phyloP scores from a whole-genome alignment of 2,888 invertebrate genomes.

The Crocallis elinguaria region DNA sequence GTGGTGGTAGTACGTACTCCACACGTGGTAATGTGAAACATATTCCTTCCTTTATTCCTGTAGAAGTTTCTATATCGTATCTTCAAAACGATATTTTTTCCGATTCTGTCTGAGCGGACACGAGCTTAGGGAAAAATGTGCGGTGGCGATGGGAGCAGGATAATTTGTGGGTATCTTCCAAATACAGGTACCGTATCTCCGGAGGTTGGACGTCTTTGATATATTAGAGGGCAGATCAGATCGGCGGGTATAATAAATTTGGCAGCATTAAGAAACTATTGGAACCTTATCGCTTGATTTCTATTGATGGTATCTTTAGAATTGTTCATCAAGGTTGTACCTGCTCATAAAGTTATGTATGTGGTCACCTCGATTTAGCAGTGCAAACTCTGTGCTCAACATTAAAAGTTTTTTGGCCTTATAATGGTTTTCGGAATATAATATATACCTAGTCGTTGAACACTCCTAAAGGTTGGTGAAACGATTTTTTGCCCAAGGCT shows the following conservation, averaged over 20 bases:
- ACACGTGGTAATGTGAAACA: no score
- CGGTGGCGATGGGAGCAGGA: slow-evolving; percentile 29
- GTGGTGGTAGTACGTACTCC: no score
- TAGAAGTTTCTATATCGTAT: slow-evolving; percentile 3
- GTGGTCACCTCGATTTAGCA: no score
- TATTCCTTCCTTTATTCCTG: background rate
- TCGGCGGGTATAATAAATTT: slow-evolving; percentile 19
- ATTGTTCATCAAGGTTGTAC: no score
- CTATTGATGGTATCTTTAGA: background rate
- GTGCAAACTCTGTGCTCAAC: no score
- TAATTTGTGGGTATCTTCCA: slow-evolving; percentile 26
- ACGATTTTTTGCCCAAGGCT: no score
- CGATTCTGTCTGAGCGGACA: slow-evolving; percentile 16
- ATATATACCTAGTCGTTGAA: no score
- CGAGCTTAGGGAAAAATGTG: slow-evolving; percentile 31
- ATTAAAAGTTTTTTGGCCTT: no score
- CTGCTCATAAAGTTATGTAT: no score
- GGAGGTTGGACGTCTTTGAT: slow-evolving; percentile 21
- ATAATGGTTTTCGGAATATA: no score
- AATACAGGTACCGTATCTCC: slow-evolving; percentile 26
- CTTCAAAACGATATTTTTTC: slow-evolving; percentile 26
- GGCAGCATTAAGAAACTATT: slow-evolving; percentile 3
- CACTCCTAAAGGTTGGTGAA: no score
- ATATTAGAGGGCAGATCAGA: slow-evolving; percentile 30
- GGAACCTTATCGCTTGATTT: slow-evolving; percentile 4